These are phyloP conservation scores for Lithophane semibrunnea DNA, from an alignment of 2,888 invertebrate genomes.

Conservation along the genomic window DNA sequence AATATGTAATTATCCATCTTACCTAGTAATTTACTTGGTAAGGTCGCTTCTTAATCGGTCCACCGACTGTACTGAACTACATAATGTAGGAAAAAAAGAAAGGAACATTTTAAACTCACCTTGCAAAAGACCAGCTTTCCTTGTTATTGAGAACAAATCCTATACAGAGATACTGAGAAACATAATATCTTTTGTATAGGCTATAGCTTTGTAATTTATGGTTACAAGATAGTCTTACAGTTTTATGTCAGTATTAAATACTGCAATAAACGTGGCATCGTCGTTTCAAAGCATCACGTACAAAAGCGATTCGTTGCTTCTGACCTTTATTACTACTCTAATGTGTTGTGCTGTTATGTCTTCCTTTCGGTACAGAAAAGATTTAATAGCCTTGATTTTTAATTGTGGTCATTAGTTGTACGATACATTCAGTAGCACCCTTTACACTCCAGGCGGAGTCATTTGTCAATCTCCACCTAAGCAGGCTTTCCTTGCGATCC, in stretches of 20 bases:
- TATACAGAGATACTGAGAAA: background rate
- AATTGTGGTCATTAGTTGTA: background rate
- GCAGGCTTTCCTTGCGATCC: background rate
- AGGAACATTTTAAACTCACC: background rate
- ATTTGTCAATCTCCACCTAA: background rate
- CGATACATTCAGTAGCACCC: background rate
- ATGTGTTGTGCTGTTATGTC: constrained; percentile 9
- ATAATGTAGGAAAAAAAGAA: background rate
- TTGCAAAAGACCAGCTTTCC: background rate
- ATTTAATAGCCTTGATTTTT: constrained; percentile 2
- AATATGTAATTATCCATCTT: background rate
- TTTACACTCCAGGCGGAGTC: background rate
- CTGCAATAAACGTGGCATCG: constrained; percentile 39
- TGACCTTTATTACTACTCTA: constrained; percentile 13
- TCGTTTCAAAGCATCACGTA: constrained; percentile 51
- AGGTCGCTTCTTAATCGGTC: background rate
- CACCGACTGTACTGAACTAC: background rate
- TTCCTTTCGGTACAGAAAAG: background rate
- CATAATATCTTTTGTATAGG: constrained; percentile 17
- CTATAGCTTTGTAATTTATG: constrained; percentile 27
- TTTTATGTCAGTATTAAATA: constrained; percentile 53
- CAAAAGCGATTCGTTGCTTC: constrained; percentile 24
- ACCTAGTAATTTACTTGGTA: background rate
- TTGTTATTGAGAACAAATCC: background rate
- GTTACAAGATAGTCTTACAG: constrained; percentile 39